These are phyloP conservation scores for Micrasema longulum DNA, from an alignment of 1,140 invertebrate genomes.

Conservation along the genomic window DNA sequence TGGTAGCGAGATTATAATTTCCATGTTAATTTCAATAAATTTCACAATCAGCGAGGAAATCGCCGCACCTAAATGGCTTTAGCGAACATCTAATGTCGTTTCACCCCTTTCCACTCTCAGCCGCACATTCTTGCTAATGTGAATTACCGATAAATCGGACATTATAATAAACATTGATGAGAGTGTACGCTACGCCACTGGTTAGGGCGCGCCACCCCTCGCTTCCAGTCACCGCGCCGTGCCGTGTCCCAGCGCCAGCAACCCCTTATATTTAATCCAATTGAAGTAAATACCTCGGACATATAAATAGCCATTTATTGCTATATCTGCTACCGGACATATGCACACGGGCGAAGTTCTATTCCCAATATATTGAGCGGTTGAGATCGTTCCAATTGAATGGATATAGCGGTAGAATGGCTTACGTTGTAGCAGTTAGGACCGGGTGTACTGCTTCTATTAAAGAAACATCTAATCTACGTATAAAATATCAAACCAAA, in stretches of 20 bases:
- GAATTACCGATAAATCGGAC: conserved; percentile 47
- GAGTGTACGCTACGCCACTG: conserved; percentile 24
- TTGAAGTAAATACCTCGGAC: conserved; percentile 45
- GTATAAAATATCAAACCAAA: too few relatives aligned
- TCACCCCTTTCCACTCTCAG: conserved; percentile 1
- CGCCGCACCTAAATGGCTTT: conserved; percentile 35
- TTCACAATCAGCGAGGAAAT: conserved; percentile 8
- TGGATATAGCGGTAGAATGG: conserved; percentile 14
- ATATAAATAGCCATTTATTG: conserved; percentile 45
- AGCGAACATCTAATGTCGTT: conserved; percentile 18
- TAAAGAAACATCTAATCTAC: background rate
- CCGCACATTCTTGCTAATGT: conserved; percentile 23
- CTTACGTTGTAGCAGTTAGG: background rate
- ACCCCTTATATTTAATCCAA: conserved; percentile 38
- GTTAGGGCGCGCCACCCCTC: background rate
- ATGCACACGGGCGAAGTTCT: conserved; percentile 13
- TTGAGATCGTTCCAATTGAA: conserved; percentile 19
- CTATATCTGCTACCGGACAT: conserved; percentile 35
- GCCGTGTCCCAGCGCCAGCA: background rate
- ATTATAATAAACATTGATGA: conserved; percentile 47
- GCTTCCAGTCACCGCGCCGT: background rate
- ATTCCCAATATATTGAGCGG: conserved; percentile 14
- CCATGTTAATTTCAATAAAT: conserved; percentile 37
- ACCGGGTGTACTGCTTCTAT: background rate
- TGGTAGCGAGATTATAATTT: conserved; percentile 27